These are phyloP conservation scores for Phalacrocorax aristotelis DNA, from an alignment of 2,113 vertebrate species.

Conservation along the genomic window DNA sequence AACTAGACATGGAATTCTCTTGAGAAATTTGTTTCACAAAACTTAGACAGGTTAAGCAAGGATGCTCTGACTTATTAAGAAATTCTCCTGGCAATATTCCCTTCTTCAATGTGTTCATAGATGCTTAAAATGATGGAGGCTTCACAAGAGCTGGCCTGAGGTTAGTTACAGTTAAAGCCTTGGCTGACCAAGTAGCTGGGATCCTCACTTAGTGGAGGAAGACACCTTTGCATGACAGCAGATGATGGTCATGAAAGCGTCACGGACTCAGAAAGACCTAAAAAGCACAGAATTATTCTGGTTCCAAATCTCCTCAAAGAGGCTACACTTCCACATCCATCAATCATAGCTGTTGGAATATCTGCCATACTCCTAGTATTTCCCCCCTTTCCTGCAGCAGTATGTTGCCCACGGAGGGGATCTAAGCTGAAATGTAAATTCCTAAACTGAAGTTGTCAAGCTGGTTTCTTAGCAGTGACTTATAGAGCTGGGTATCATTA, in stretches of 20 bases:
- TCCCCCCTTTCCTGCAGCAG: not conserved
- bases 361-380: not conserved
- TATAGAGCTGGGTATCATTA: not conserved
- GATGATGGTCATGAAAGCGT: not conserved
- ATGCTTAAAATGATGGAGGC: not conserved
- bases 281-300: not conserved
- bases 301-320: not conserved
- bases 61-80: not conserved
- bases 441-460: not conserved
- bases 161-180: not conserved
- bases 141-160: not conserved
- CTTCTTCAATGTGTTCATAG: not conserved
- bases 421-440: not conserved
- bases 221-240: not conserved
- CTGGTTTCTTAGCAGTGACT: not conserved
- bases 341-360: not conserved
- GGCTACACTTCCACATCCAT: not conserved
- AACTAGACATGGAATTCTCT: not conserved
- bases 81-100: not conserved
- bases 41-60: not conserved
- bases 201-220: not conserved
- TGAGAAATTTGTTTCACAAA: not conserved
- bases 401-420: not conserved
- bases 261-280: not conserved
- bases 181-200: not conserved